These are phyloP conservation scores for Drosophila anomalata DNA, from an alignment of 2,888 invertebrate species.

Conservation along the genomic window DNA sequence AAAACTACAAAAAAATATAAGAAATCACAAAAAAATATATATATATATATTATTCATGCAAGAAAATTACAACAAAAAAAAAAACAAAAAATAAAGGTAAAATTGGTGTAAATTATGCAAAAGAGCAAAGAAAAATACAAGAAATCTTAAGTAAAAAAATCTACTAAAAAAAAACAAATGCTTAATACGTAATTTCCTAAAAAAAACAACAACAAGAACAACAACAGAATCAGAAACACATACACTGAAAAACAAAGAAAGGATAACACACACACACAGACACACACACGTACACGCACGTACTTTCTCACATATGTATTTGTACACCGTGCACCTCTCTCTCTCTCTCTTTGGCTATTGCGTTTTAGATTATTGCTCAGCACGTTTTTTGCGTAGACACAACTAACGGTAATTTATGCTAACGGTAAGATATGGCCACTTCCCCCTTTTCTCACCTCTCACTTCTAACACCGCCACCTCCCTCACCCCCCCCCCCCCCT, in stretches of 20 bases:
- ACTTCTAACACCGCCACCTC: constrained; percentile 11
- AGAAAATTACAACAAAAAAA: constrained; percentile 42
- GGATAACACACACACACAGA: constrained; percentile 3
- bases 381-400: constrained; percentile 66
- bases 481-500: not conserved
- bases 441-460: constrained; percentile 9
- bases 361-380: constrained; percentile 61
- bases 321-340: constrained; percentile 39
- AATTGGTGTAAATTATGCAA: constrained; percentile 68
- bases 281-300: constrained; percentile 15
- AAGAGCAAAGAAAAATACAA: constrained; percentile 9
- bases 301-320: constrained; percentile 22
- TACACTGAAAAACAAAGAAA: constrained; percentile 12
- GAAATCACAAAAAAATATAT: constrained; percentile 6
- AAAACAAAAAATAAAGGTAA: constrained; percentile 18
- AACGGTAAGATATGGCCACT: constrained; percentile 46
- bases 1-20: constrained; percentile 11
- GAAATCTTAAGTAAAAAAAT: constrained; percentile 32
- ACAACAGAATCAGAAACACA: constrained; percentile 31
- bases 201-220: constrained; percentile 13
- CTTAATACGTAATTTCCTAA: constrained; percentile 68
- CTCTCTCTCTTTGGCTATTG: constrained; percentile 41
- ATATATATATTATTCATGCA: constrained; percentile 49
- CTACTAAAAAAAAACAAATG: constrained; percentile 34
- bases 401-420: constrained; percentile 60